A percentile compares a stretch with the other conserved stretches of the same genome.
Conservation (phyloP, 2,113 vertebrate species). For the Myocastor coypus region DNA sequence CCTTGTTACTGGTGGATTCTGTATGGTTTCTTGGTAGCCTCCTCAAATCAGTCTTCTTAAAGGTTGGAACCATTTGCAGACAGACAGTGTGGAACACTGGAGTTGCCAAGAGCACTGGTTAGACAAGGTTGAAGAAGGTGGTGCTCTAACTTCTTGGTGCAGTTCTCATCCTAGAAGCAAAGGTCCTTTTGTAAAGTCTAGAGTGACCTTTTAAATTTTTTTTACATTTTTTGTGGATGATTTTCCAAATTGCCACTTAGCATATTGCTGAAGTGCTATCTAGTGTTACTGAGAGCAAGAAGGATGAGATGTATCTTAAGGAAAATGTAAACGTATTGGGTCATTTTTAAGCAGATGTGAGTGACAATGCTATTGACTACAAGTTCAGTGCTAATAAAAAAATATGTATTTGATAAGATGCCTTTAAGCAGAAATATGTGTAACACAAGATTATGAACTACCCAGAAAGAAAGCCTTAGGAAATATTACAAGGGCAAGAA, state of each 20-base stretch:
- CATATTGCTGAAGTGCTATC: background rate
- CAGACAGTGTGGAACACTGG: background rate
- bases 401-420: background rate
- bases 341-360: background rate
- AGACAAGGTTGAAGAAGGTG: no score
- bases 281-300: background rate
- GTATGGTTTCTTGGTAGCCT: background rate
- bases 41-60: background rate
- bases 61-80: no score
- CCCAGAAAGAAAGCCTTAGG: no score
- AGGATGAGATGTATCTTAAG: background rate
- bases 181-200: no score
- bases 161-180: background rate
- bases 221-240: background rate
- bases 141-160: background rate
- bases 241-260: background rate
- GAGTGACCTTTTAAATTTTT: background rate
- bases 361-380: background rate
- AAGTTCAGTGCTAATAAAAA: background rate
- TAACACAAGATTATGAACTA: no score
- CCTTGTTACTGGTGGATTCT: background rate
- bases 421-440: background rate
- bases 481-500: no score
- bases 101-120: fast-evolving
- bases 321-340: no score